Evolutionary conservation across 2,113 vertebrate genomes (phyloP).

Genomic region (Morone chrysops): DNA sequence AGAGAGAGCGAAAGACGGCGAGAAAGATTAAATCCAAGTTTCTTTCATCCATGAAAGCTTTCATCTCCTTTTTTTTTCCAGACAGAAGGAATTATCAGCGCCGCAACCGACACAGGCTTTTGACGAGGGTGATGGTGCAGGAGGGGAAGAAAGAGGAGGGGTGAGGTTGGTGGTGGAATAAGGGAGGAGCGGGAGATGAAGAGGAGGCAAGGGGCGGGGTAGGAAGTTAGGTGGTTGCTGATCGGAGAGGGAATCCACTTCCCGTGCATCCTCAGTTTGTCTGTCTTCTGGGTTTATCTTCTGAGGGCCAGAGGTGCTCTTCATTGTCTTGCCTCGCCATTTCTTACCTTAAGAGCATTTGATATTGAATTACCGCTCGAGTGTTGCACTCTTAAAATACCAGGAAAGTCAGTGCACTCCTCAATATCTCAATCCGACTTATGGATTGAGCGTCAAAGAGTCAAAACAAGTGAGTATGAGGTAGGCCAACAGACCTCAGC

Average conservation of each 20-base stretch:
- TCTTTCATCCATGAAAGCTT: constrained; percentile 97
- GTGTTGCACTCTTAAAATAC: neutral
- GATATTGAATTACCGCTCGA: constrained; percentile 1
- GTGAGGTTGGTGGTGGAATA: constrained; percentile 10
- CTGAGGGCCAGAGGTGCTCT: constrained; percentile 26
- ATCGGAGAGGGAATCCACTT: constrained; percentile 43
- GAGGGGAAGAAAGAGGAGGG: neutral
- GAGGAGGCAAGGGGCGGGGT: constrained; percentile 23
- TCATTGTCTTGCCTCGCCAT: constrained; percentile 42
- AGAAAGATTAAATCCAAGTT: constrained; percentile 95
- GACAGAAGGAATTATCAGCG: constrained; percentile 79
- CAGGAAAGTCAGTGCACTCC: neutral
- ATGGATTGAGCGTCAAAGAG: constrained; percentile 1
- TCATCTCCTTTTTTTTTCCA: constrained; percentile 89
- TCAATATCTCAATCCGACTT: constrained; percentile 49
- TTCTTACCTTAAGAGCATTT: constrained; percentile 50
- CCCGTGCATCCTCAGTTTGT: constrained; percentile 4
- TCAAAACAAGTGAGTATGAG: constrained; percentile 4
- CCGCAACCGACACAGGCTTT: constrained; percentile 60
- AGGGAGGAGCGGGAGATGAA: constrained; percentile 36
- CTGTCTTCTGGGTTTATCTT: constrained; percentile 45
- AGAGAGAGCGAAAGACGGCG: constrained; percentile 82
- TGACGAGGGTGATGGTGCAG: constrained; percentile 49
- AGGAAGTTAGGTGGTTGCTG: constrained; percentile 39
- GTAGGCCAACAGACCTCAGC: constrained; percentile 7